phyloP scores from a whole-genome alignment of 2,797 vertebrate genomes.

The Rhinoraja longicauda region DNA sequence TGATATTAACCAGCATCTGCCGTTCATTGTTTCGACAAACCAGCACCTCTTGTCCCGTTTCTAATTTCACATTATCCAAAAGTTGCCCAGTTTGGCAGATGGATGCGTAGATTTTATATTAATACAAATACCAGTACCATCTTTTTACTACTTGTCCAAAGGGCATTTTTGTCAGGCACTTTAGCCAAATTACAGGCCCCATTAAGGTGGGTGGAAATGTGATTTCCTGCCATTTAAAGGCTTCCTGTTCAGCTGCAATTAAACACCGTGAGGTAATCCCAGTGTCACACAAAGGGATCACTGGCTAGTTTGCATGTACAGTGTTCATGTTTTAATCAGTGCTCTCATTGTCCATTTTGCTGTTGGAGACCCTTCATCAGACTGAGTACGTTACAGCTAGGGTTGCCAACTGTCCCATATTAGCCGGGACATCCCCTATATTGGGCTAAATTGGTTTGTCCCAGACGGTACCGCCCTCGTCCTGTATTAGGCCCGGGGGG shows the following conservation, averaged over 20 bases:
- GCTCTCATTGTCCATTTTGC: not conserved
- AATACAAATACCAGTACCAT: not conserved
- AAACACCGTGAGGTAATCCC: not conserved
- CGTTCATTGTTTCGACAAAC: not conserved
- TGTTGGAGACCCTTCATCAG: too few species aligned
- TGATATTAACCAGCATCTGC: too few species aligned
- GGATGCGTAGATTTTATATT: not conserved
- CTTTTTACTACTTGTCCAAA: not conserved
- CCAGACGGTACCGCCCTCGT: too few species aligned
- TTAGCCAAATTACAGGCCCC: not conserved
- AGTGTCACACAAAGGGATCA: not conserved
- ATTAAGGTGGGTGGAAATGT: slow-evolving; percentile 4
- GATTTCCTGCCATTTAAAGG: not conserved
- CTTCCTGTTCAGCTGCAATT: not conserved
- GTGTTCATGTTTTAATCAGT: not conserved
- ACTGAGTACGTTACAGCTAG: too few species aligned
- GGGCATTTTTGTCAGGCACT: not conserved
- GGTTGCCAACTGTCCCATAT: too few species aligned
- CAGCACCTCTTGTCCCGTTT: not conserved
- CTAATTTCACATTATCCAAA: not conserved
- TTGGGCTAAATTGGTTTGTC: too few species aligned
- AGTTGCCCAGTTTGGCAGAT: not conserved
- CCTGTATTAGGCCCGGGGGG: too few species aligned
- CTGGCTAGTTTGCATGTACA: not conserved
- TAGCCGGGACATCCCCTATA: too few species aligned